Conservation (phyloP, 2,113 vertebrate genomes). For the Tinamus guttatus region DNA sequence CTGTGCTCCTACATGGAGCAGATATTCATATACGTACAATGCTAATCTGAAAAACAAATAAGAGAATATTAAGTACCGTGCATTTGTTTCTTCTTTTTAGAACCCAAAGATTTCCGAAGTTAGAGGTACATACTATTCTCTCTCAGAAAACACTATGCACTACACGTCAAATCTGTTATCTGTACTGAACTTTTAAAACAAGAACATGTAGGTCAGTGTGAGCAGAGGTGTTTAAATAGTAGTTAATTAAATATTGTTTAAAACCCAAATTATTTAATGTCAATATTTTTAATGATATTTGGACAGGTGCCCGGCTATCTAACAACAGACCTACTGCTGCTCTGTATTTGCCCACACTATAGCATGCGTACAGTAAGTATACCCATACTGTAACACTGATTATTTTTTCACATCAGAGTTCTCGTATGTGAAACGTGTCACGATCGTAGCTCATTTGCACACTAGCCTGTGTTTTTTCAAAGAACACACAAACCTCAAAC, state of each 20-base stretch:
- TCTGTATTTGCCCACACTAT: constrained; percentile 52
- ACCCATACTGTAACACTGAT: background rate
- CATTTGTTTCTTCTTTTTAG: background rate
- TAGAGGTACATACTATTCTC: background rate
- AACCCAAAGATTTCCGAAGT: background rate
- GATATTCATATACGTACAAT: constrained; percentile 98
- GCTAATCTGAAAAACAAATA: constrained; percentile 91
- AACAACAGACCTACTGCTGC: constrained; percentile 58
- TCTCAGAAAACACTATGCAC: background rate
- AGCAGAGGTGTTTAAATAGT: constrained; percentile 68
- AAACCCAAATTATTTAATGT: constrained; percentile 64
- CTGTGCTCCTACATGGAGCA: constrained; percentile 99
- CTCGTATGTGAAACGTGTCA: background rate
- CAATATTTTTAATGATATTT: constrained; percentile 74
- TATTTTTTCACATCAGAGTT: background rate
- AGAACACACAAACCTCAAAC: background rate
- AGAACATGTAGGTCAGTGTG: constrained; percentile 39
- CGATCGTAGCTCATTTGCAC: background rate
- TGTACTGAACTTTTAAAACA: constrained; percentile 40
- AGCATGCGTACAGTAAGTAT: constrained; percentile 33
- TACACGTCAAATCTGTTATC: background rate
- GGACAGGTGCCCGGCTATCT: constrained; percentile 61
- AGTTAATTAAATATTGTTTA: constrained; percentile 72
- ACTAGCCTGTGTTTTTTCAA: background rate
- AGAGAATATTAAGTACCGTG: constrained; percentile 2